A percentile compares a stretch with the other conserved stretches of the same genome.
Conservation (phyloP, 1,140 invertebrate species). For the Proctacanthus coquilletti region DNA sequence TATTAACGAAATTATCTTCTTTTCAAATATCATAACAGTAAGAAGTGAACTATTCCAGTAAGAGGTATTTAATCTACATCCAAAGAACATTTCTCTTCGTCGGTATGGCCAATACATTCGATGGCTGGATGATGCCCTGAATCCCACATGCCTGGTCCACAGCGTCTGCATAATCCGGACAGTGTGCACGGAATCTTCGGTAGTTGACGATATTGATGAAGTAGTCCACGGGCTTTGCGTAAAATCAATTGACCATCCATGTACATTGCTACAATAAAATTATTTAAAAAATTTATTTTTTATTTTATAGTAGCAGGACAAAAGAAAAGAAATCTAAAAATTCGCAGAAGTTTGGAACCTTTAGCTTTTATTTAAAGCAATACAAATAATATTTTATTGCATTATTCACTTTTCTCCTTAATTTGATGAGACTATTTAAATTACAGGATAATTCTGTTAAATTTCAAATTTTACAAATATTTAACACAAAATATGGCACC, state of each 20-base stretch:
- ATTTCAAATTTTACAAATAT: too few species aligned
- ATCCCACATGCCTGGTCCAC: conserved; percentile 87
- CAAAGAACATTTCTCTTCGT: conserved; percentile 30
- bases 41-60: too few species aligned
- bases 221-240: conserved; percentile 76
- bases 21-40: too few species aligned
- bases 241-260: conserved; percentile 87
- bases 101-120: conserved; percentile 43
- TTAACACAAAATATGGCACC: too few species aligned
- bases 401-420: too few species aligned
- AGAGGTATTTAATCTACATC: conserved; percentile 31
- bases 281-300: too few species aligned
- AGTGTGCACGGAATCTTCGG: conserved; percentile 77
- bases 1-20: too few species aligned
- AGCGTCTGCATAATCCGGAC: conserved; percentile 68
- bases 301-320: background rate
- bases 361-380: background rate
- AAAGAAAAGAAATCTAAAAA: too few species aligned
- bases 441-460: too few species aligned
- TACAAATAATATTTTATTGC: too few species aligned
- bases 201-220: conserved; percentile 76
- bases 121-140: conserved; percentile 66
- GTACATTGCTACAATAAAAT: conserved; percentile 61
- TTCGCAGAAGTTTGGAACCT: background rate
- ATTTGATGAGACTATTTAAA: too few species aligned